These are phyloP conservation scores for Elymnias hypermnestra DNA, from an alignment of 1,140 invertebrate genomes.

Conservation along the genomic window DNA sequence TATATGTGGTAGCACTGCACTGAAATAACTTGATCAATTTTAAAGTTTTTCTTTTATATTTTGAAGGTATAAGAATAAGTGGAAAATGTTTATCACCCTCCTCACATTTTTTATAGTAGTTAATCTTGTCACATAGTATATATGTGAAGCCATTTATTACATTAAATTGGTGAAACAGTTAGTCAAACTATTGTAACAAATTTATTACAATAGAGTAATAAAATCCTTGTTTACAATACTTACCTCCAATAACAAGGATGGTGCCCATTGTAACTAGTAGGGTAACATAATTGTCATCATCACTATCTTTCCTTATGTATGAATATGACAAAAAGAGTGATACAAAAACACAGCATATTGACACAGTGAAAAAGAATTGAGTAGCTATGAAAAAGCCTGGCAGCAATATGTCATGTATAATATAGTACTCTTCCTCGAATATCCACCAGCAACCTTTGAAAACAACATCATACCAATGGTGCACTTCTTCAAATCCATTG, in stretches of 20 bases:
- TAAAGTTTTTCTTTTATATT: too few relatives aligned
- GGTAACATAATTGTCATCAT: constrained; percentile 86
- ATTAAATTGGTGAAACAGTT: too few relatives aligned
- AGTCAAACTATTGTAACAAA: too few relatives aligned
- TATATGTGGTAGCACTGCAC: too few relatives aligned
- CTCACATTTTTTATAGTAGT: too few relatives aligned
- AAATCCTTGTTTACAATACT: too few relatives aligned
- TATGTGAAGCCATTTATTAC: too few relatives aligned
- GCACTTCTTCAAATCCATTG: constrained; percentile 86
- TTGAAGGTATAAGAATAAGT: too few relatives aligned
- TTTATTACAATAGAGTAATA: too few relatives aligned
- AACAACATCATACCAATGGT: constrained; percentile 84
- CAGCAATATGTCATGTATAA: constrained; percentile 88
- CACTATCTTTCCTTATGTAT: constrained; percentile 85
- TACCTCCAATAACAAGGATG: constrained; percentile 80
- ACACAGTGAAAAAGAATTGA: constrained; percentile 94
- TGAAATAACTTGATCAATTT: too few relatives aligned
- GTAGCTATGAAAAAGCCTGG: constrained; percentile 94
- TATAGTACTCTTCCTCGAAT: constrained; percentile 95
- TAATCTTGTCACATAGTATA: too few relatives aligned
- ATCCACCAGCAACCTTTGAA: constrained; percentile 94
- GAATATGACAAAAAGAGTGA: constrained; percentile 83
- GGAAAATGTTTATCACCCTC: too few relatives aligned
- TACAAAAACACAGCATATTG: constrained; percentile 86
- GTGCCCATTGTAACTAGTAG: constrained; percentile 84